Evolutionary conservation across 2,113 vertebrate species (phyloP), one percentile per base, ranked within the genome.

Genomic region (Oreochromis aureus): DNA sequence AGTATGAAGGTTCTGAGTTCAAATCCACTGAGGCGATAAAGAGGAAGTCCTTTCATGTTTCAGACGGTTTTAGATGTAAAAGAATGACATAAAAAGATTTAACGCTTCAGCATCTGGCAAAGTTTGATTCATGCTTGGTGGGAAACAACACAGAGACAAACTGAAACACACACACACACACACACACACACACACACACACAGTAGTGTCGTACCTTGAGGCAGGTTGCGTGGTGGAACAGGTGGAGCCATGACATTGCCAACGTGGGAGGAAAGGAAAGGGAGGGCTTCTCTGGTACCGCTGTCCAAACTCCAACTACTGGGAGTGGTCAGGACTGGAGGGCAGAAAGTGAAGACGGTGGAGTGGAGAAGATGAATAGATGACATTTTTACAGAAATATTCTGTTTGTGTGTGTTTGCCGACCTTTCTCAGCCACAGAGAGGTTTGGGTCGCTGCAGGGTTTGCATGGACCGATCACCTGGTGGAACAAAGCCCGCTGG

Each of bases 241-340:
- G 98, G 98, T 87, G 98, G 98, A 48, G 96, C 97, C 96, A 97
- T 95, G 96, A 97, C 96, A 86, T 91, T 96, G 93, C 98, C 97
- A 85, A 95, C 96, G 73, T 98, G 98, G 88, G 97, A 93, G 41
- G 97, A 97, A 91, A 98, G 97, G 96, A 98, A 98, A 79, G 98
- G 98, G 91, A 98, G 96, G 30, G 97, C 95, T 86, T 99, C 98
- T 92, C 96, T 96, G 94, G 97, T 98, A 56, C 98, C 97, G 30
- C 98, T 99, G 97, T 99, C 98, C 96, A 99, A 95, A 96, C 98
- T 99, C 98, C 98, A 99, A 92, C 98, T 99, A 83, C 98, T 98
- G 95, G 98, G 97, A 11, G 98, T 97, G 93, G 97, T 97, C 94
- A 98, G 97, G 91, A 98, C 98, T 96, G 94, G 86, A 3, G 73